Evolutionary conservation across 35 echinoderm and acorn worm species (phyloP).

Genomic region (Lytechinus pictus): DNA sequence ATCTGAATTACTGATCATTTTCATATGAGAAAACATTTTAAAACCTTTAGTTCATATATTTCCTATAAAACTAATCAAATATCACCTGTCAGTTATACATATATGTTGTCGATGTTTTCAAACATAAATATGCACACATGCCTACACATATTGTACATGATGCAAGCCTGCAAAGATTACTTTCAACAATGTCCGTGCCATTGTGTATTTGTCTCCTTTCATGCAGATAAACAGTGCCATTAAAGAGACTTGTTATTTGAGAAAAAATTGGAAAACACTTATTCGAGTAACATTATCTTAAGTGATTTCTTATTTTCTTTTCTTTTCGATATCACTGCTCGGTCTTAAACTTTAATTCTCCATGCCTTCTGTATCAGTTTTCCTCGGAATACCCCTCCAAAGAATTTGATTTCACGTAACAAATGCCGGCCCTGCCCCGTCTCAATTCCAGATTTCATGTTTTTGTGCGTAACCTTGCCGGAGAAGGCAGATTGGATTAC

Average conservation of each 20-base stretch:
- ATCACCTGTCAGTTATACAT: no score
- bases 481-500: neutral
- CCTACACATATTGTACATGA: no score
- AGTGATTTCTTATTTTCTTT: neutral
- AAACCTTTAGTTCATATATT: no score
- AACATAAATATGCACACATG: no score
- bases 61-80: no score
- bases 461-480: neutral
- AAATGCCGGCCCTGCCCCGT: neutral
- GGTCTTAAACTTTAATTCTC: neutral
- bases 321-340: neutral
- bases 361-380: neutral
- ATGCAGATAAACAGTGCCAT: neutral
- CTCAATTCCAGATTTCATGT: neutral
- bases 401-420: neutral
- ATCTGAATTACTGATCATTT: no score
- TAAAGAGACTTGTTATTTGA: neutral
- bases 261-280: conserved; percentile 19
- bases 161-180: neutral
- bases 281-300: neutral
- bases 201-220: neutral
- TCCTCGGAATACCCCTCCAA: neutral
- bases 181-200: neutral
- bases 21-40: no score
- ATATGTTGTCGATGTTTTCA: no score